Evolutionary conservation across 2,888 invertebrate genomes (phyloP).

Genomic region (Smittia aterrima): DNA sequence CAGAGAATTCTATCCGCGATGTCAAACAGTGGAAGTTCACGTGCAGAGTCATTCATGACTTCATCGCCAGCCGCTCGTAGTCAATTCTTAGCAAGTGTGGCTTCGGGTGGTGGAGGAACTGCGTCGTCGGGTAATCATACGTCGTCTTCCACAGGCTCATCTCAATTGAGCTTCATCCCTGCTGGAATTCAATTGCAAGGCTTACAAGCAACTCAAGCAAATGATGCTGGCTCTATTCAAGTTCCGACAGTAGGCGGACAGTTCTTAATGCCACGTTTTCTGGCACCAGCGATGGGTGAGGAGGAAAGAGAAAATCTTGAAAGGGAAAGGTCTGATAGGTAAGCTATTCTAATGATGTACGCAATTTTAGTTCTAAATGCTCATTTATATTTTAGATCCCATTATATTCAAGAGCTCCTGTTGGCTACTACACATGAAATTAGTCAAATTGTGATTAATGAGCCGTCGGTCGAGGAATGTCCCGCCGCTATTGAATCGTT

Average conservation of each 20-base stretch:
- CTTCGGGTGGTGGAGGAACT: slow-evolving; percentile 52
- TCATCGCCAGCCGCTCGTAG: slow-evolving; percentile 95
- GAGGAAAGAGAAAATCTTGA: slow-evolving; percentile 58
- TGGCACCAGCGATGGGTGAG: slow-evolving; percentile 57
- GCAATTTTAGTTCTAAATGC: not conserved
- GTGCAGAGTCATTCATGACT: slow-evolving; percentile 98
- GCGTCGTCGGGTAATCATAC: slow-evolving; percentile 50
- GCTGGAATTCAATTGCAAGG: slow-evolving; percentile 32
- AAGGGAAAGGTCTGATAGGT: slow-evolving; percentile 60
- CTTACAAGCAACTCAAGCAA: slow-evolving; percentile 40
- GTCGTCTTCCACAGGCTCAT: slow-evolving; percentile 47
- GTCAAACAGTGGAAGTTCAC: slow-evolving; percentile 34
- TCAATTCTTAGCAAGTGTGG: slow-evolving; percentile 59
- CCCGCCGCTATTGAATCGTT: not conserved
- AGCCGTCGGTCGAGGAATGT: not conserved
- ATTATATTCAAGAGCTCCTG: slow-evolving; percentile 69
- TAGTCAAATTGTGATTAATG: slow-evolving; percentile 39
- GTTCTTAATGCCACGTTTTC: slow-evolving; percentile 55
- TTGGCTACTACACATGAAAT: slow-evolving; percentile 55
- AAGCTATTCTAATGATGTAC: slow-evolving; percentile 40
- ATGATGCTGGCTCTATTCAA: slow-evolving; percentile 41
- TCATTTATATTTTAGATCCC: slow-evolving; percentile 48
- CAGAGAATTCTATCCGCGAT: slow-evolving; percentile 36
- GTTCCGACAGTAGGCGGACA: slow-evolving; percentile 47
- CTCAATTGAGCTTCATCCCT: slow-evolving; percentile 46